These are phyloP conservation scores for Cheilosia impressa DNA, from an alignment of 2,888 invertebrate species.

Conservation along the genomic window DNA sequence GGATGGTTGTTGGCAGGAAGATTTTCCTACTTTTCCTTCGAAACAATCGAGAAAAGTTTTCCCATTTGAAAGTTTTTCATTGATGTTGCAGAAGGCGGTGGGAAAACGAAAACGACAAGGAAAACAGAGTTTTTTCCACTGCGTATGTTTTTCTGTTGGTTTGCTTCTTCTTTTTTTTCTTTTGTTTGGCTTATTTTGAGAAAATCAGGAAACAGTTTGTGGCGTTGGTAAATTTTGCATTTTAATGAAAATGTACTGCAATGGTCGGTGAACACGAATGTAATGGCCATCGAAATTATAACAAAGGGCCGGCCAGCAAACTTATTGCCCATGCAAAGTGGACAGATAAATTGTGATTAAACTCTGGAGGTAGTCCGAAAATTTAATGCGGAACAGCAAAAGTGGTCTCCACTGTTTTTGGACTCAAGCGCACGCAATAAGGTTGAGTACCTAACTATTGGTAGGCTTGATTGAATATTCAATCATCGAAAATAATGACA, in stretches of 20 bases:
- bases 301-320: conserved; percentile 18
- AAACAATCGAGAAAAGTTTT: conserved; percentile 76
- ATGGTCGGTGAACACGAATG: conserved; percentile 45
- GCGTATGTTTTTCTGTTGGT: conserved; percentile 11
- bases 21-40: conserved; percentile 69
- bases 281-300: conserved; percentile 49
- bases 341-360: conserved; percentile 59
- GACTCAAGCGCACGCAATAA: background rate
- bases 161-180: conserved; percentile 5
- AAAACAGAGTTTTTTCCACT: conserved; percentile 24
- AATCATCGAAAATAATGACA: background rate
- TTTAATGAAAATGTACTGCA: conserved; percentile 71
- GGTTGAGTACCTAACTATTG: no score
- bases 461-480: no score
- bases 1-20: conserved; percentile 63
- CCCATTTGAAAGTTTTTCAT: conserved; percentile 76
- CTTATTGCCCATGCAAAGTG: conserved; percentile 40
- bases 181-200: conserved; percentile 9
- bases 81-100: conserved; percentile 71
- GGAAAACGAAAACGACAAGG: conserved; percentile 7
- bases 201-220: conserved; percentile 32
- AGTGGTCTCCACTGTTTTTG: background rate
- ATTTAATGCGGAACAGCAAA: background rate
- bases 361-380: background rate
- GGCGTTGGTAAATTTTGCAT: conserved; percentile 62